Evolutionary conservation across 2,797 vertebrate species (phyloP), one percentile per base, ranked within the genome.

Genomic region (Anas flavirostris): DNA sequence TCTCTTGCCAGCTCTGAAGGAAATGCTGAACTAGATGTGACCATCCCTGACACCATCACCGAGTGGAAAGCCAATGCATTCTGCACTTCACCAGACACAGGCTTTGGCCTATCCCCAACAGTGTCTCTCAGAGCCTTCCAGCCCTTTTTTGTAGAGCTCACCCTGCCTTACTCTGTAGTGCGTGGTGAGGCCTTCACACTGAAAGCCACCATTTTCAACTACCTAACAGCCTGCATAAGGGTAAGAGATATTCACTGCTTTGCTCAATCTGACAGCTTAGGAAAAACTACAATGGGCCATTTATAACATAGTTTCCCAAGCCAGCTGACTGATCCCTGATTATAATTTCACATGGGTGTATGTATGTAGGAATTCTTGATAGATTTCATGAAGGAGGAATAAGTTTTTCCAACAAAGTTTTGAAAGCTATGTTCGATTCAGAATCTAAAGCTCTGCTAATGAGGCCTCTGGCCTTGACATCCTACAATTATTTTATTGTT

Each of bases 81-180:
- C 92, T 98, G 98, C 72, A 82, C 97, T 55, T 98, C 98, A 0
- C 13, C 41, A 19, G 82, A 96, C 14, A 46, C n/a, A 0, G 99
- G 99, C 62, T 98, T 99, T 18, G 99, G 99, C 3, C 93, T 99
- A 68, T 97, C 99, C 2, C 96, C 96, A 0, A 93, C 96, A 35
- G 73, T 78, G 1, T 95, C 93, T 23, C 93, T 99, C 79, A 98
- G n/a, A 3, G 98, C 95, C 90, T 99, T 99, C 98, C 98, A 99
- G 97, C 98, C 99, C 0, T 99, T 99, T 97, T 99, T 99, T 12
- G 96, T 98, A 43, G 98, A 98, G 12, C 97, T 99, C 72, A 98
- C 97, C 2, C 15, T 98, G 92, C 99, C 99, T 23, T 99, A 98
- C 96, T 99, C 98, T 0, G 98, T 99, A 62, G 93, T 99, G 94